Conservation (phyloP, 2,888 invertebrate genomes). For the Dryadula phaetusa region DNA sequence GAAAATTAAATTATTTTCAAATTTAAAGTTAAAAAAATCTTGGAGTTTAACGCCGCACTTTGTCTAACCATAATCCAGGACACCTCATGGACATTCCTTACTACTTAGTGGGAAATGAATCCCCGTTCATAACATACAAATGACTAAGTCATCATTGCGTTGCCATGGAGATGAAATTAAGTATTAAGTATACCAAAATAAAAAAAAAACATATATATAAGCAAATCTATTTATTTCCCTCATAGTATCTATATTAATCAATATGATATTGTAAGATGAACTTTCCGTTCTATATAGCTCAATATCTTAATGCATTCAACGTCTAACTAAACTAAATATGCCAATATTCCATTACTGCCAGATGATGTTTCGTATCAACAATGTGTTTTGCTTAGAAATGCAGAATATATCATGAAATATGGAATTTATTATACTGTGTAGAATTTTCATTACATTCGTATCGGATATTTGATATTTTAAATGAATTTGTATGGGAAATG, state of each 20-base stretch:
- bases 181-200: too few relatives aligned
- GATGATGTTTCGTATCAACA: constrained; percentile 42
- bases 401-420: constrained; percentile 15
- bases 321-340: constrained; percentile 40
- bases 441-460: background rate
- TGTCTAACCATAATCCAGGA: too few relatives aligned
- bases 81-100: too few relatives aligned
- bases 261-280: constrained; percentile 5
- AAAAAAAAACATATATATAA: too few relatives aligned
- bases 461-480: constrained; percentile 6
- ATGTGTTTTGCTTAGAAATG: constrained; percentile 32
- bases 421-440: background rate
- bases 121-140: too few relatives aligned
- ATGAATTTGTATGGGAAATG: background rate
- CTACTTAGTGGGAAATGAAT: too few relatives aligned
- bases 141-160: too few relatives aligned
- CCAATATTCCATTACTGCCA: constrained; percentile 44
- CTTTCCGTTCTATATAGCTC: background rate
- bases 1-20: too few relatives aligned
- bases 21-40: too few relatives aligned
- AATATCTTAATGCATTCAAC: constrained; percentile 21
- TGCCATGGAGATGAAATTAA: too few relatives aligned
- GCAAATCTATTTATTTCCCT: too few relatives aligned
- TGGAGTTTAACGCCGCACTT: too few relatives aligned
- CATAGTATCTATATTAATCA: background rate